phyloP scores from a whole-genome alignment of 2,888 invertebrate species.

The Lampropteryx suffumata region DNA sequence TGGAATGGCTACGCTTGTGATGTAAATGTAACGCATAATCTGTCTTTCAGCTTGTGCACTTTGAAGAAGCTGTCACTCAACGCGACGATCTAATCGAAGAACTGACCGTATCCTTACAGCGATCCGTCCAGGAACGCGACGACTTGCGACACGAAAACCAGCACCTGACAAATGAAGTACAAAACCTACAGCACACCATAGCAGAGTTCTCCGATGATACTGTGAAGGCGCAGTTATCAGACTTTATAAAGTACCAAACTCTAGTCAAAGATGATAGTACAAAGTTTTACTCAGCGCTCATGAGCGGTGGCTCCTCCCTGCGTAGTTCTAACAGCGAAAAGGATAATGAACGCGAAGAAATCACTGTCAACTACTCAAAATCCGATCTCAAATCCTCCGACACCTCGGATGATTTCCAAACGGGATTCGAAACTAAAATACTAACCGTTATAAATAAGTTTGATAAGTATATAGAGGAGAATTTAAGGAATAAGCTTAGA shows the following conservation, averaged over 20 bases:
- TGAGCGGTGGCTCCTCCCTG: slow-evolving; percentile 67
- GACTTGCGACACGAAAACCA: slow-evolving; percentile 84
- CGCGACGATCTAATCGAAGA: slow-evolving; percentile 89
- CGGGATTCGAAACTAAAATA: slow-evolving; percentile 66
- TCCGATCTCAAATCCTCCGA: slow-evolving; percentile 67
- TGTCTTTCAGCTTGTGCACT: slow-evolving; percentile 88
- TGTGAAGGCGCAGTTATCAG: slow-evolving; percentile 69
- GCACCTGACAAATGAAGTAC: slow-evolving; percentile 84
- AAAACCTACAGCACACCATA: slow-evolving; percentile 67
- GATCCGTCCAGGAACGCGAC: slow-evolving; percentile 84
- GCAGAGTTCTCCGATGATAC: slow-evolving; percentile 67
- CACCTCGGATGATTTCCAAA: slow-evolving; percentile 65
- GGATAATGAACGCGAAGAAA: slow-evolving; percentile 78
- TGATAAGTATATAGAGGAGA: slow-evolving; percentile 66
- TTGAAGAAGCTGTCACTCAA: slow-evolving; percentile 86
- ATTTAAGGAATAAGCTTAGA: slow-evolving; percentile 70
- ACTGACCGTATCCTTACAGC: slow-evolving; percentile 87
- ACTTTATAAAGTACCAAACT: slow-evolving; percentile 72
- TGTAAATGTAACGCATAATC: slow-evolving; percentile 52
- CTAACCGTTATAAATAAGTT: slow-evolving; percentile 59
- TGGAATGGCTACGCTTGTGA: slow-evolving; percentile 41
- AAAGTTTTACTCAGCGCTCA: slow-evolving; percentile 70
- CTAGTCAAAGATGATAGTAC: slow-evolving; percentile 72
- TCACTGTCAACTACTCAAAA: slow-evolving; percentile 69
- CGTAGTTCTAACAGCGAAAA: slow-evolving; percentile 73